Base-by-base conservation (phyloP, 2,888 invertebrate genomes). In the Eremobia ochroleuca region DNA sequence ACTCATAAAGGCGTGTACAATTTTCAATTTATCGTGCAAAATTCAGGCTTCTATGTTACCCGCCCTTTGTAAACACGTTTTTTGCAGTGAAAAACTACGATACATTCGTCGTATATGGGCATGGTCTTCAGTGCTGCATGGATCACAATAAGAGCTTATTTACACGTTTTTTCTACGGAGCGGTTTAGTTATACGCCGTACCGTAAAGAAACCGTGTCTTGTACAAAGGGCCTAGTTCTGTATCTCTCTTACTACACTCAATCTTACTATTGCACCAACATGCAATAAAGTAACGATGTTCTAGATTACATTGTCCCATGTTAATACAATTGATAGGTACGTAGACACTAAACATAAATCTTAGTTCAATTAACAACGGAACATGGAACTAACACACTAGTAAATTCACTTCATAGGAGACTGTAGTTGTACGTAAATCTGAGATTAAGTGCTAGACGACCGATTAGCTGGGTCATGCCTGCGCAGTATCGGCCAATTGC, bases 391-490 rank as follows among this genome's bases (percentile, higher is more conserved):
- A 80, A 73, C 74, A 68, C 71, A 66, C 76, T 69, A 81, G 64
- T 79, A 82, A 81, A 87, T 84, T 83, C 67, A 40, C 70, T 77
- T 77, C 67, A 76, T 64, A 78, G 66, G 71, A 75, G 68, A 68
- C 76, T 64, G 62, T 52, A 81, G 71, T 76, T 66, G 75, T 70
- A 79, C 74, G 79, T 79, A 87, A 89, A 89, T 85, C 86, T 73
- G 43, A 88, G 89, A 89, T 90, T 88, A 89, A 87, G 80, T 73
- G 72, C 81, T 76, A 77, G 80, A 79, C 77, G 58, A 64, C 52
- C 77, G 86, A 87, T 87, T 89, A 90, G 81, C 77, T 69, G 59
- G 69, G 79, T 81, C 75, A 73, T 62, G 72, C 52, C 73, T 76
- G 75, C 72, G 25, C 67, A 64, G 68, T 81, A 76, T 80, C 77